These are phyloP conservation scores for Myiagra hebetior DNA, from an alignment of 2,113 vertebrate species.

Conservation along the genomic window DNA sequence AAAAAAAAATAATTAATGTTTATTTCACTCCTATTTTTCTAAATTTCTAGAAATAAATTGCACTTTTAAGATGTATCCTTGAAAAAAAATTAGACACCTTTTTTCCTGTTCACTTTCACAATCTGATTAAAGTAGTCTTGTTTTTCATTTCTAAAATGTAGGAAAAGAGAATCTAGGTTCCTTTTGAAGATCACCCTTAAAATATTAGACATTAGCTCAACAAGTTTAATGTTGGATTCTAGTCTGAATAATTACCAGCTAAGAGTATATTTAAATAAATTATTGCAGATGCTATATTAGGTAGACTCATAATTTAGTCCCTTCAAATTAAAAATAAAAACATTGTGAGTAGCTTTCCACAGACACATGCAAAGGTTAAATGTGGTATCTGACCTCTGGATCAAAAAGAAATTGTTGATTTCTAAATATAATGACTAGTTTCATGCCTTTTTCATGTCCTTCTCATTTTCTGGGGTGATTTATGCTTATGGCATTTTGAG, in stretches of 20 bases:
- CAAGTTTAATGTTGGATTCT: background rate
- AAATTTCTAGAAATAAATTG: background rate
- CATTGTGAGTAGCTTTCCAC: background rate
- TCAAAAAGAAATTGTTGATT: background rate
- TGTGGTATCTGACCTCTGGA: background rate
- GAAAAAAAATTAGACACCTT: background rate
- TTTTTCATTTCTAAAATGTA: background rate
- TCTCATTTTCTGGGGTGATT: background rate
- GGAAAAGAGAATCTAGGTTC: background rate
- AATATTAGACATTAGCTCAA: background rate
- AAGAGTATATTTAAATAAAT: background rate
- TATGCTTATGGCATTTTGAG: background rate
- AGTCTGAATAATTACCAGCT: background rate
- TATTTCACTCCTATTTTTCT: background rate
- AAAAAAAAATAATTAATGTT: background rate
- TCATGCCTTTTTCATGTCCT: fast-evolving
- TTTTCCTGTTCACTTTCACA: background rate
- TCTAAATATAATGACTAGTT: background rate
- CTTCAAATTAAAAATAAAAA: background rate
- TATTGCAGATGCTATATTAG: background rate
- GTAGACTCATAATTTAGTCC: background rate
- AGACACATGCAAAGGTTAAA: background rate
- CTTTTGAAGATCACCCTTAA: background rate
- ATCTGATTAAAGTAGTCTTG: background rate
- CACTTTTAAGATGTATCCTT: background rate